Conservation (phyloP, 2,797 vertebrate species). For the Manis javanica region DNA sequence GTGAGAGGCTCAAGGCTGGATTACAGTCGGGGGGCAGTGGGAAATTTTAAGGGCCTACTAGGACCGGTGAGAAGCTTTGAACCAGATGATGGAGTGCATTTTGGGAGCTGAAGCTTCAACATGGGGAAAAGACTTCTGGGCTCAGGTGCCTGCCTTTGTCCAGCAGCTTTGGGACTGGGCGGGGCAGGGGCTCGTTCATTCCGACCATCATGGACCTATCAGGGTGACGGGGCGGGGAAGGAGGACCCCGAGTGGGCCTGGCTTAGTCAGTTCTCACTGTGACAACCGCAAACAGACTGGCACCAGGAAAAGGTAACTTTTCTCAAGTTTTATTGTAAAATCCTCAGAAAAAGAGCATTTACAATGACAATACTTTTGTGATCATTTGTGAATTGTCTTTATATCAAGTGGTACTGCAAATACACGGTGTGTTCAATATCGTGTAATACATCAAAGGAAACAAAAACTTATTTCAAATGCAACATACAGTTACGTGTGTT, state of each 20-base stretch:
- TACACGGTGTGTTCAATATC: slow-evolving; percentile 12
- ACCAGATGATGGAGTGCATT: not conserved
- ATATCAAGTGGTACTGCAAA: slow-evolving; percentile 54
- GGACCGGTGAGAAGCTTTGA: not conserved
- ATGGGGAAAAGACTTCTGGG: not conserved
- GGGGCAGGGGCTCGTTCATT: not conserved
- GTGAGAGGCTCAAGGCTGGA: not conserved
- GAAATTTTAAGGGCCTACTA: not conserved
- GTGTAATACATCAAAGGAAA: slow-evolving; percentile 56
- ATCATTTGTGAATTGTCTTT: slow-evolving; percentile 43
- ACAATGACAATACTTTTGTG: slow-evolving; percentile 63
- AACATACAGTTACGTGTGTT: slow-evolving; percentile 53
- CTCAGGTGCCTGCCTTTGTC: not conserved
- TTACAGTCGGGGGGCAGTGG: not conserved
- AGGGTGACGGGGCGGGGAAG: rapidly evolving
- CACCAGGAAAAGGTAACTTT: not conserved
- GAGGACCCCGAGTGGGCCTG: rapidly evolving
- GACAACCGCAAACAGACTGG: not conserved
- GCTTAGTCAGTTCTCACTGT: not conserved
- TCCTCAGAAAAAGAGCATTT: slow-evolving; percentile 80
- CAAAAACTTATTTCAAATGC: slow-evolving; percentile 50
- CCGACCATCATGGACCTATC: not conserved
- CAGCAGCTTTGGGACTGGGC: not conserved
- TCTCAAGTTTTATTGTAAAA: slow-evolving; percentile 83
- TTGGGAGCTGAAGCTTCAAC: not conserved